Evolutionary conservation across 2,888 invertebrate species (phyloP).

Genomic region (Steinernema scapterisci): DNA sequence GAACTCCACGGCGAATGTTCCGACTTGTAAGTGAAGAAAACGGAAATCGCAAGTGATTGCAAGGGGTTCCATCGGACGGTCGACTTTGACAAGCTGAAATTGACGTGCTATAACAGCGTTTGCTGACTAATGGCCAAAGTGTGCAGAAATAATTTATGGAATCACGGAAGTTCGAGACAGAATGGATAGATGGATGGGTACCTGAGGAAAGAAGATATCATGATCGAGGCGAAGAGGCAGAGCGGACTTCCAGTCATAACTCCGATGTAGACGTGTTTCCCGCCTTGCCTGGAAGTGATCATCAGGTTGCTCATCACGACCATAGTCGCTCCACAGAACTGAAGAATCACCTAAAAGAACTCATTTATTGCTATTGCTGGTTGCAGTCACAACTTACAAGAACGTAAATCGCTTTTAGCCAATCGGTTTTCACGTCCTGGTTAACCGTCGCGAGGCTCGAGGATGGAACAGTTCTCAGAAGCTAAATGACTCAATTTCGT

Average conservation of each 20-base stretch:
- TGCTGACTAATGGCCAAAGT: neutral
- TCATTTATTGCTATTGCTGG: neutral
- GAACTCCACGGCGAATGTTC: slow-evolving; percentile 11
- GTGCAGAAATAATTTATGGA: neutral
- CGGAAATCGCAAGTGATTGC: neutral
- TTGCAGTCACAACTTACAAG: neutral
- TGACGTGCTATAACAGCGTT: neutral
- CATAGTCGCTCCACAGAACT: slow-evolving; percentile 14
- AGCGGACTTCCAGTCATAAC: neutral
- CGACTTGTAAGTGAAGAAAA: neutral
- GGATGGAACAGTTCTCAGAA: neutral
- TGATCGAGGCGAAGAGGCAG: neutral
- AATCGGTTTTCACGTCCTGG: slow-evolving; percentile 9
- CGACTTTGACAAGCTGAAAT: neutral
- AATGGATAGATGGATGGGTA: too few species aligned
- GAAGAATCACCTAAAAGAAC: slow-evolving; percentile 3
- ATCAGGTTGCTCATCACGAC: slow-evolving; percentile 17
- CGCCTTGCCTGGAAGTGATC: slow-evolving; percentile 12
- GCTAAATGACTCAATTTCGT: neutral
- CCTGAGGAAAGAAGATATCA: slow-evolving; percentile 15
- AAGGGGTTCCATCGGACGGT: slow-evolving; percentile 15
- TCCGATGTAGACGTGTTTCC: slow-evolving; percentile 1
- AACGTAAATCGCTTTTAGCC: neutral
- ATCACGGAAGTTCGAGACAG: too few species aligned
- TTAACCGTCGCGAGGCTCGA: neutral